These are phyloP conservation scores for Suncus etruscus DNA, from an alignment of 2,113 vertebrate genomes.

Conservation along the genomic window DNA sequence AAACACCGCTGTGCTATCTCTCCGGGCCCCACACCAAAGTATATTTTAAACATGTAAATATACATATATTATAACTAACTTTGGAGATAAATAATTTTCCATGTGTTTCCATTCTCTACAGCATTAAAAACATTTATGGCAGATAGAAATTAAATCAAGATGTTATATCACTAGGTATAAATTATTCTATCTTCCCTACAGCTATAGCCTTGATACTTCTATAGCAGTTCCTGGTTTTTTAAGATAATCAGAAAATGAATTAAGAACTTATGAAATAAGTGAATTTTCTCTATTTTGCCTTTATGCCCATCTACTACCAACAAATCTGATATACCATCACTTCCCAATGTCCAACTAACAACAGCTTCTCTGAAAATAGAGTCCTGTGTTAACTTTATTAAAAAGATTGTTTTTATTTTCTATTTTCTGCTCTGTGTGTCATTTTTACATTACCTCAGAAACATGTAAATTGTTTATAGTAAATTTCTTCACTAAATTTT, in stretches of 20 bases:
- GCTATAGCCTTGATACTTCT: background rate
- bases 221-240: background rate
- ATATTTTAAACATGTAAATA: too few relatives aligned
- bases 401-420: background rate
- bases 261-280: background rate
- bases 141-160: constrained; percentile 30
- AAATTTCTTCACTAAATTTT: constrained; percentile 15
- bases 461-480: background rate
- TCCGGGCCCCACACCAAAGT: background rate
- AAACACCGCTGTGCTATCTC: too few relatives aligned
- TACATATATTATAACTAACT: background rate
- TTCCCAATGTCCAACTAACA: background rate
- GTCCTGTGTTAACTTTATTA: background rate
- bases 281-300: too few relatives aligned
- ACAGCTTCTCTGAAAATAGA: background rate
- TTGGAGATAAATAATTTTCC: background rate
- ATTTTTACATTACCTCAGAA: constrained; percentile 2
- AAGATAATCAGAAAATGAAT: background rate
- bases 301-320: accelerated
- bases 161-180: background rate
- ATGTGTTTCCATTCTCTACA: background rate
- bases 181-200: background rate
- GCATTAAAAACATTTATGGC: background rate
- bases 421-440: background rate
- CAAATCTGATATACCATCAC: background rate